phyloP scores from a whole-genome alignment of 92 coral and sea anemone species.

The Scolanthus callimorphus region DNA sequence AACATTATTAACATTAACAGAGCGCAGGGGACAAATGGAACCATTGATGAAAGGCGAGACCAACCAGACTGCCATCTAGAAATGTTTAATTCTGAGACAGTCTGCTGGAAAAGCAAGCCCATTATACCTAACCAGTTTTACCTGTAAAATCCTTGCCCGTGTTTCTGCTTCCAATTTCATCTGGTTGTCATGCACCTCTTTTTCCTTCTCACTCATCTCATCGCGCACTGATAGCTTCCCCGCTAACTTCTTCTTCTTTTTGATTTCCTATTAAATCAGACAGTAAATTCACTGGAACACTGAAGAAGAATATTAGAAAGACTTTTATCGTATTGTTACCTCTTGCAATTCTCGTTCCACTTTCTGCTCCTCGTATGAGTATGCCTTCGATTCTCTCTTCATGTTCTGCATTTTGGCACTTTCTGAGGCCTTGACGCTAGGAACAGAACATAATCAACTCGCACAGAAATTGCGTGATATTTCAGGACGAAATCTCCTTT shows the following conservation, averaged over 20 bases:
- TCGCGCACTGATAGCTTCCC: constrained; percentile 53
- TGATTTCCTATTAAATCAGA: constrained; percentile 66
- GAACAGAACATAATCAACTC: too few relatives aligned
- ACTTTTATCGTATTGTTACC: constrained; percentile 28
- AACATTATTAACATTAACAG: too few relatives aligned
- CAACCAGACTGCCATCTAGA: too few relatives aligned
- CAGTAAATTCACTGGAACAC: too few relatives aligned
- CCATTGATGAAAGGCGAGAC: too few relatives aligned
- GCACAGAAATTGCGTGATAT: too few relatives aligned
- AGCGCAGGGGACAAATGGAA: too few relatives aligned
- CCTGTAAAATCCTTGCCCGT: constrained; percentile 74
- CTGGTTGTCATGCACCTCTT: constrained; percentile 73
- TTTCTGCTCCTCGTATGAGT: constrained; percentile 91
- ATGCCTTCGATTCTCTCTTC: constrained; percentile 90
- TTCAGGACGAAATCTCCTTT: too few relatives aligned
- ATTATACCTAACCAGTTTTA: background rate
- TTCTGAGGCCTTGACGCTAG: constrained; percentile 61
- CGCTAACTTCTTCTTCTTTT: constrained; percentile 67
- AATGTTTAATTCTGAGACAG: too few relatives aligned
- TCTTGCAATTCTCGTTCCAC: constrained; percentile 75
- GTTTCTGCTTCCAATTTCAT: constrained; percentile 79
- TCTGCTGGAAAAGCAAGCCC: too few relatives aligned
- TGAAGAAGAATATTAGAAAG: too few relatives aligned
- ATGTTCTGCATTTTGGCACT: constrained; percentile 61
- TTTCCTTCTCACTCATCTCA: constrained; percentile 79